A percentile compares a stretch with the other conserved stretches of the same genome.
Evolutionary conservation across 2,113 vertebrate species (phyloP).

Genomic region (Clarias macrocephalus): DNA sequence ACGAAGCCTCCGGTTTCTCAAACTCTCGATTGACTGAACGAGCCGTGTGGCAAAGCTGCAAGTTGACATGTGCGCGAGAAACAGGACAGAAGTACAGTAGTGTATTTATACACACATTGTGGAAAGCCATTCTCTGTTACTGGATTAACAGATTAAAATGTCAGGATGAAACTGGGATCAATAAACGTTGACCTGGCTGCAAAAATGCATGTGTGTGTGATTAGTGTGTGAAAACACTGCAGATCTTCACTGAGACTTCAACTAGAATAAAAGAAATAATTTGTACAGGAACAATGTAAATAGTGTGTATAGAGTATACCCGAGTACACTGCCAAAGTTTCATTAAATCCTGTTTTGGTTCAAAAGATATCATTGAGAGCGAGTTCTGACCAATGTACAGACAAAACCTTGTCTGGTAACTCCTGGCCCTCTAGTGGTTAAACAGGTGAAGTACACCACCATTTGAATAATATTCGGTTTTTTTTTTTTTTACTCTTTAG

Average conservation of each 20-base stretch:
- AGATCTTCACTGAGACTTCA: background rate
- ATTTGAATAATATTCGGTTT: too few species aligned
- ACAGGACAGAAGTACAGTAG: slow-evolving; percentile 51
- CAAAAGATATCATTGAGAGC: too few species aligned
- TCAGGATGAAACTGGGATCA: slow-evolving; percentile 63
- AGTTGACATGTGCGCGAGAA: slow-evolving; percentile 45
- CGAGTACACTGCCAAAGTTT: too few species aligned
- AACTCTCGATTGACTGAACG: background rate
- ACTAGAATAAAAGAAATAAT: too few species aligned
- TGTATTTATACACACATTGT: slow-evolving; percentile 49
- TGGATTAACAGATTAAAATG: slow-evolving; percentile 68
- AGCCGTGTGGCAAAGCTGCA: background rate
- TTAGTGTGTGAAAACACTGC: background rate
- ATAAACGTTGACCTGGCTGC: slow-evolving; percentile 72
- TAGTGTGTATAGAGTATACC: too few species aligned
- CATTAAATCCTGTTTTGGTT: too few species aligned
- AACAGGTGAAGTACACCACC: too few species aligned
- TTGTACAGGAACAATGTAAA: background rate
- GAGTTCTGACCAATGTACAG: too few species aligned
- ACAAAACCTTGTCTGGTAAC: too few species aligned
- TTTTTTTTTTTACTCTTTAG: too few species aligned
- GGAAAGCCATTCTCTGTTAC: slow-evolving; percentile 64
- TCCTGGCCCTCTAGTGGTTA: too few species aligned
- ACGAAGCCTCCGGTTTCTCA: background rate
- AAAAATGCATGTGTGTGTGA: slow-evolving; percentile 9